phyloP scores from a whole-genome alignment of 2,888 invertebrate species.

The Eumacrocentrus americanus region DNA sequence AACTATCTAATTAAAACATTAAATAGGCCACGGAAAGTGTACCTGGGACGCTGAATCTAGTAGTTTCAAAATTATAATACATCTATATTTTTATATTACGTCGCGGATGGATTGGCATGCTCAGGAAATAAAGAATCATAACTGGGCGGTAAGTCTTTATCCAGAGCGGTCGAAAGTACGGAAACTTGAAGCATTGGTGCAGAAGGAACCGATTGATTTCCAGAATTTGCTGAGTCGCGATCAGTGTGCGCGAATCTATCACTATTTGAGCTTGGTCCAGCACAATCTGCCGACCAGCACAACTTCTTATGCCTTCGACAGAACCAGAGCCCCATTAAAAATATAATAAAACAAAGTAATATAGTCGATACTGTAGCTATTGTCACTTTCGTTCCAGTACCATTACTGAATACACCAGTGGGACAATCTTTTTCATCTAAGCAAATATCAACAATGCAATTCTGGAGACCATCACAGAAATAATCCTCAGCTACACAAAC shows the following conservation, averaged over 20 bases:
- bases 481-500: constrained; percentile 61
- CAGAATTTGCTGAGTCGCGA: constrained; percentile 44
- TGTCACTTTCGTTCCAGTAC: constrained; percentile 60
- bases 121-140: constrained; percentile 66
- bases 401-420: constrained; percentile 40
- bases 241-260: constrained; percentile 40
- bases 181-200: constrained; percentile 58
- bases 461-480: constrained; percentile 61
- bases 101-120: constrained; percentile 46
- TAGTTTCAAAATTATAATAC: not conserved
- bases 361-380: constrained; percentile 63
- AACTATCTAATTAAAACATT: constrained; percentile 56
- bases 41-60: not conserved
- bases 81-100: too few species aligned
- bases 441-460: constrained; percentile 62
- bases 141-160: constrained; percentile 66
- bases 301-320: constrained; percentile 62
- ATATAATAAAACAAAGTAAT: constrained; percentile 62
- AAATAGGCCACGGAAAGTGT: constrained; percentile 39
- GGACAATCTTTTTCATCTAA: constrained; percentile 61
- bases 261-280: constrained; percentile 49
- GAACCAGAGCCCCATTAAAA: constrained; percentile 63
- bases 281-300: constrained; percentile 63
- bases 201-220: constrained; percentile 48
- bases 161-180: constrained; percentile 54